Conservation (phyloP, 2,888 invertebrate species). For the Eustalomyia histrio region DNA sequence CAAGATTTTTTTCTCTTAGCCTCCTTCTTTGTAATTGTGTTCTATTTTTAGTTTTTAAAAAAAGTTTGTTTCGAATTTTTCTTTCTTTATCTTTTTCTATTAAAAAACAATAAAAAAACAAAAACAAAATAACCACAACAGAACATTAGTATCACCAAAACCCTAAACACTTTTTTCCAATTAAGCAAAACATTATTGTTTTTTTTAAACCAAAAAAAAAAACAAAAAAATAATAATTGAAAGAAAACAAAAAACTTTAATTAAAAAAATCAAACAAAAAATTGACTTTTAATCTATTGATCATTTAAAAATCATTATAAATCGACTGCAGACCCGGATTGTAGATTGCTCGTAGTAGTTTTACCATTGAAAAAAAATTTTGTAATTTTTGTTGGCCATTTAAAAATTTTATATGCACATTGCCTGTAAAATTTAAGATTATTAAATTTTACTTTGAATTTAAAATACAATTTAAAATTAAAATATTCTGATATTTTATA, state of each 20-base stretch:
- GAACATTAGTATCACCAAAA: constrained; percentile 66
- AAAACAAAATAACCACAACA: constrained; percentile 67
- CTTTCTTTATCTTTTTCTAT: constrained; percentile 28
- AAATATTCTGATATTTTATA: too few relatives aligned
- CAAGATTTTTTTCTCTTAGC: not conserved
- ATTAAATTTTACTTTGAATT: too few relatives aligned
- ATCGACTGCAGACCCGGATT: constrained; percentile 79
- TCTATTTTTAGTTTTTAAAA: not conserved
- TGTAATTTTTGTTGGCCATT: constrained; percentile 13
- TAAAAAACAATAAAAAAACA: constrained; percentile 63
- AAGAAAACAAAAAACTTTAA: constrained; percentile 51
- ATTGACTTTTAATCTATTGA: constrained; percentile 50
- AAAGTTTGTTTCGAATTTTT: constrained; percentile 17
- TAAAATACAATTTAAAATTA: too few relatives aligned
- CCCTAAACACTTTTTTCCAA: constrained; percentile 63
- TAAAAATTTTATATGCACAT: too few relatives aligned
- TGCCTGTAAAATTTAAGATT: too few relatives aligned
- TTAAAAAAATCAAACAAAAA: constrained; percentile 61
- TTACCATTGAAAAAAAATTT: constrained; percentile 35
- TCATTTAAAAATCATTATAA: constrained; percentile 61
- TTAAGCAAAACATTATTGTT: constrained; percentile 64
- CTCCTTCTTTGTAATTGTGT: not conserved
- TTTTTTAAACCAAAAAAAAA: constrained; percentile 44
- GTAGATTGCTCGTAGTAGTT: constrained; percentile 63
- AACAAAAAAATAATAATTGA: constrained; percentile 46